Conservation (phyloP, 2,888 invertebrate species). For the Ctena decussata region DNA sequence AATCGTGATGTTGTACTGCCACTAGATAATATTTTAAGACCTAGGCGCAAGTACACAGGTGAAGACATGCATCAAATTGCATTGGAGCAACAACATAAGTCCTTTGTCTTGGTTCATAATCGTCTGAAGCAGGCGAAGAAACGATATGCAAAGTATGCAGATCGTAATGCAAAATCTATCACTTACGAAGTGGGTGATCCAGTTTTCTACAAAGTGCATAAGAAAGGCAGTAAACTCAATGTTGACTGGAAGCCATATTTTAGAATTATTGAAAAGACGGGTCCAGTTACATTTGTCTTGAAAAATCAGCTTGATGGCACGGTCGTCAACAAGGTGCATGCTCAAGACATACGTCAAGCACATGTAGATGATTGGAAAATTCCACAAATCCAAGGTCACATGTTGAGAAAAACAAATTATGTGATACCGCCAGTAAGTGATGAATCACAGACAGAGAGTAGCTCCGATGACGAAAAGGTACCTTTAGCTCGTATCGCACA, state of each 20-base stretch:
- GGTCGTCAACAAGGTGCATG: too few relatives aligned
- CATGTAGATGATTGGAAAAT: conserved; percentile 30
- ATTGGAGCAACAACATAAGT: conserved; percentile 17
- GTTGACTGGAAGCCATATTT: conserved; percentile 51
- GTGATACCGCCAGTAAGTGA: background rate
- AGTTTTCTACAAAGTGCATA: conserved; percentile 6
- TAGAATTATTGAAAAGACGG: too few relatives aligned
- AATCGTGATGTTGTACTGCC: conserved; percentile 51
- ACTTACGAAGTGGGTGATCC: background rate
- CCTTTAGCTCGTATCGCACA: background rate
- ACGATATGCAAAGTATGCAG: too few relatives aligned
- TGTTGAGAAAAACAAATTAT: conserved; percentile 5
- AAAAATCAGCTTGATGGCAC: too few relatives aligned
- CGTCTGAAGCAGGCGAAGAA: background rate
- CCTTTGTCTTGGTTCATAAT: background rate
- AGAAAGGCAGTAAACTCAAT: conserved; percentile 39
- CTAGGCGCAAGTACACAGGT: too few relatives aligned
- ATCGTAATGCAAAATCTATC: background rate
- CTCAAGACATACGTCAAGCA: too few relatives aligned
- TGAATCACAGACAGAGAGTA: background rate
- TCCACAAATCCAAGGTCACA: background rate
- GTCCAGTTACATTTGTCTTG: too few relatives aligned
- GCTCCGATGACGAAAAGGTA: background rate
- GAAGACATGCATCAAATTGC: conserved; percentile 54
- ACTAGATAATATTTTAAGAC: too few relatives aligned